Conservation (phyloP, 2,888 invertebrate genomes). For the Zele albiditarsus region DNA sequence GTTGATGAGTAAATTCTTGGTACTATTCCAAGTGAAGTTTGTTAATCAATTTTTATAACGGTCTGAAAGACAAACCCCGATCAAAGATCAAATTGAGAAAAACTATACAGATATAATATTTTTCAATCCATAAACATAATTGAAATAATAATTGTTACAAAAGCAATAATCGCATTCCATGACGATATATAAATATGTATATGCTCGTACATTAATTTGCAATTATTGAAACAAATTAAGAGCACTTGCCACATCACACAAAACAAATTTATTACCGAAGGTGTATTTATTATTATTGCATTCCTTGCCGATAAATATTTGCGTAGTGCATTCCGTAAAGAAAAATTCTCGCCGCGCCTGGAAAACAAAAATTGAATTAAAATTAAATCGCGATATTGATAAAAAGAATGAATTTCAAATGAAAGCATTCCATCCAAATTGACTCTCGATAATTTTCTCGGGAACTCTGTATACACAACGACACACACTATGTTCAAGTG, state of each 20-base stretch:
- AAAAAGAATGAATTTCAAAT: conserved; percentile 47
- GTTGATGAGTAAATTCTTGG: background rate
- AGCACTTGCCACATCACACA: conserved; percentile 23
- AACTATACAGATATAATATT: background rate
- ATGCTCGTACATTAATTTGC: conserved; percentile 26
- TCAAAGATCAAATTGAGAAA: background rate
- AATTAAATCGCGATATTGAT: background rate
- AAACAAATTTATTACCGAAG: conserved; percentile 21
- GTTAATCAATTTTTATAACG: background rate
- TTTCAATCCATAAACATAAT: background rate
- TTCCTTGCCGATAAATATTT: conserved; percentile 50
- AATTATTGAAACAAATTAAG: conserved; percentile 20
- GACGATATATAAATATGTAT: background rate
- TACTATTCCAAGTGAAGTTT: conserved; percentile 26
- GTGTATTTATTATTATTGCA: conserved; percentile 43
- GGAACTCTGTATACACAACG: conserved; percentile 13
- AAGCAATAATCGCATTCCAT: conserved; percentile 23
- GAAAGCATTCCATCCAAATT: conserved; percentile 65
- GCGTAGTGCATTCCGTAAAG: conserved; percentile 48
- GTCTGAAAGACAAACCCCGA: background rate
- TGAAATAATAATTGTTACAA: background rate
- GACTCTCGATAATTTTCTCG: conserved; percentile 42
- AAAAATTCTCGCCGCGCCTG: conserved; percentile 45
- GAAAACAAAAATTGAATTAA: conserved; percentile 9
- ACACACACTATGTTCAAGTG: background rate